Percentiles rank a stretch among this genome's conserved stretches.
Evolutionary conservation across 2,113 vertebrate species (phyloP).

Genomic region (Cettia cetti): DNA sequence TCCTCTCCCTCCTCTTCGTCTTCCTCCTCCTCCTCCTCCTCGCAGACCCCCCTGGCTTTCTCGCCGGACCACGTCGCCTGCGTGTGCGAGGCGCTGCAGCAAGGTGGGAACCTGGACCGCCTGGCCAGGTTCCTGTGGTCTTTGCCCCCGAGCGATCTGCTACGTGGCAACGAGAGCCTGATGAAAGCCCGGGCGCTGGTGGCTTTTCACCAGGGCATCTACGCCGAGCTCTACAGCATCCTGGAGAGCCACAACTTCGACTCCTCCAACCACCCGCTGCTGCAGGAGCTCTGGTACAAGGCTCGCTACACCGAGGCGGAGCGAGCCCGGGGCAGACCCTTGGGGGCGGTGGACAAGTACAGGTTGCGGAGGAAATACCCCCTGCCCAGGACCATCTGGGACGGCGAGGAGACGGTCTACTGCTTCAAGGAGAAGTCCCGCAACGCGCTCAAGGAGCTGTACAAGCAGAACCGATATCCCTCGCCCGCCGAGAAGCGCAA

Average conservation of each 20-base stretch:
- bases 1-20: conserved; percentile 74
- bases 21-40: conserved; percentile 63
- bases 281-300: conserved; percentile 99
- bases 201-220: conserved; percentile 96
- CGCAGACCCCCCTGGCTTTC: conserved; percentile 88
- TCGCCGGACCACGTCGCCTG: conserved; percentile 98
- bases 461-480: conserved; percentile 95
- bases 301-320: conserved; percentile 97
- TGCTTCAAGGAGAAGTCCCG: conserved; percentile 99
- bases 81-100: conserved; percentile 97
- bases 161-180: conserved; percentile 98
- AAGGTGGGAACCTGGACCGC: conserved; percentile 97
- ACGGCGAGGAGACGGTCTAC: conserved; percentile 99
- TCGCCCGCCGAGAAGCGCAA: conserved; percentile 96
- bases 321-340: conserved; percentile 93
- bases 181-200: conserved; percentile 97
- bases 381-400: conserved; percentile 98
- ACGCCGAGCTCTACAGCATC: conserved; percentile 96
- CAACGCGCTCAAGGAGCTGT: conserved; percentile 98
- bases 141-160: conserved; percentile 93
- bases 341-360: conserved; percentile 99
- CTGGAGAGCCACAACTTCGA: conserved; percentile 97
- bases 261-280: conserved; percentile 90
- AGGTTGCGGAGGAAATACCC: conserved; percentile 97
- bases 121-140: conserved; percentile 98